Base-by-base conservation (phyloP, 2,113 vertebrate species). In the Tinamus guttatus region DNA sequence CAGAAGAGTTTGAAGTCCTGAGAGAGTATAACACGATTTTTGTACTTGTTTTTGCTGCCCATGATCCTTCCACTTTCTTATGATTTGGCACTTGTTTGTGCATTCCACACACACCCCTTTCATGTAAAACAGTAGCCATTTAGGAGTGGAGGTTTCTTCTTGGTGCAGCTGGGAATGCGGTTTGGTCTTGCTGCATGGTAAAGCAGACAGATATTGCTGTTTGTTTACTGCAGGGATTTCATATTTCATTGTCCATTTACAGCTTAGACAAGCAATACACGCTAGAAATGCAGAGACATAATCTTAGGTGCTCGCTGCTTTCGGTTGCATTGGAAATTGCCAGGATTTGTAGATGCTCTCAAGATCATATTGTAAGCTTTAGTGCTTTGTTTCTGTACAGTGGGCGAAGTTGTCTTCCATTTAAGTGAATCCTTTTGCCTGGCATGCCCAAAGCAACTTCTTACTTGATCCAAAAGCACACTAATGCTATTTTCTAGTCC, bases 231-330 rank as follows among this genome's bases (percentile, higher is more conserved):
- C 8, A 67, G 64, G n/a, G 38, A 36, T 71, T 79, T 64, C 16
- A 7, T 0, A 0, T 68, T 56, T 67, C 3, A 2, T 20, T 47
- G n/a, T n/a, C n/a, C n/a, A n/a, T n/a, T n/a, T n/a, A n/a, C n/a
- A n/a, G n/a, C n/a, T n/a, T n/a, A n/a, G n/a, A n/a, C n/a, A n/a
- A n/a, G n/a, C n/a, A n/a, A n/a, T n/a, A n/a, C n/a, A n/a, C n/a
- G n/a, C n/a, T n/a, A n/a, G n/a, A n/a, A n/a, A n/a, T n/a, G n/a
- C n/a, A n/a, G n/a, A n/a, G n/a, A n/a, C n/a, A n/a, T n/a, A n/a
- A n/a, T n/a, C n/a, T n/a, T n/a, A n/a, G 32, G 21, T 89, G 40
- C 21, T 36, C 13, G 9, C 36, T 79, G 22, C 11, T 87, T 60
- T 17, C 22, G 38, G 24, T 9, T 64, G 17, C 32, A 1, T 1